phyloP scores from a whole-genome alignment of 2,888 invertebrate species.

The Arrhopalites spinosus region DNA sequence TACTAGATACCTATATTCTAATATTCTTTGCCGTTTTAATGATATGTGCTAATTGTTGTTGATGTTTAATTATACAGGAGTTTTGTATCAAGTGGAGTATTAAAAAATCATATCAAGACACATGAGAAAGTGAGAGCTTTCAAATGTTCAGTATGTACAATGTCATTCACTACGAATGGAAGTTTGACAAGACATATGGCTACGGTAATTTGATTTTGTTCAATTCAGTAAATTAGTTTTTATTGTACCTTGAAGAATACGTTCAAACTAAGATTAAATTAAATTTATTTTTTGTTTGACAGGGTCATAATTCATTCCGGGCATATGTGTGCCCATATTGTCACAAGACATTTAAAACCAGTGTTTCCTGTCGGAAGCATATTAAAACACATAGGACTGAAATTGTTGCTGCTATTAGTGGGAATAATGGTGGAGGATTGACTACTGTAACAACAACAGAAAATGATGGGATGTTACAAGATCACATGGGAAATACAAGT shows the following conservation, averaged over 20 bases:
- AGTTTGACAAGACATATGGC: constrained; percentile 64
- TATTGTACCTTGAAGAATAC: no score
- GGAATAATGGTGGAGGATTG: background rate
- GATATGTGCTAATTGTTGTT: background rate
- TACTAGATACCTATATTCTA: no score
- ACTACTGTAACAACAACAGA: background rate
- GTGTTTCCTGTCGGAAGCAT: constrained; percentile 68
- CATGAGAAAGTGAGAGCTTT: constrained; percentile 63
- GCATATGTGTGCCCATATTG: constrained; percentile 69
- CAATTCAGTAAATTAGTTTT: no score
- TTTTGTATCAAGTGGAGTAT: constrained; percentile 65
- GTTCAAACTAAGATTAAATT: no score
- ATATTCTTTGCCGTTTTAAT: no score
- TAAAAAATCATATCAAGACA: constrained; percentile 65
- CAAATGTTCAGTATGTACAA: constrained; percentile 64
- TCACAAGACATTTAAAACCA: constrained; percentile 66
- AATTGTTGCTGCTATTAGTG: constrained; percentile 43
- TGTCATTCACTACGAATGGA: constrained; percentile 65
- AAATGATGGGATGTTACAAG: background rate
- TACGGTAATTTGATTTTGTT: constrained; percentile 50
- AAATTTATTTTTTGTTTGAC: no score
- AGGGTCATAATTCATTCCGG: constrained; percentile 59
- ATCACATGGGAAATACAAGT: no score
- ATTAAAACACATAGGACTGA: constrained; percentile 68
- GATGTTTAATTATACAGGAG: constrained; percentile 57